These are phyloP conservation scores for Colostygia pectinataria DNA, from an alignment of 2,888 invertebrate genomes.

Conservation along the genomic window DNA sequence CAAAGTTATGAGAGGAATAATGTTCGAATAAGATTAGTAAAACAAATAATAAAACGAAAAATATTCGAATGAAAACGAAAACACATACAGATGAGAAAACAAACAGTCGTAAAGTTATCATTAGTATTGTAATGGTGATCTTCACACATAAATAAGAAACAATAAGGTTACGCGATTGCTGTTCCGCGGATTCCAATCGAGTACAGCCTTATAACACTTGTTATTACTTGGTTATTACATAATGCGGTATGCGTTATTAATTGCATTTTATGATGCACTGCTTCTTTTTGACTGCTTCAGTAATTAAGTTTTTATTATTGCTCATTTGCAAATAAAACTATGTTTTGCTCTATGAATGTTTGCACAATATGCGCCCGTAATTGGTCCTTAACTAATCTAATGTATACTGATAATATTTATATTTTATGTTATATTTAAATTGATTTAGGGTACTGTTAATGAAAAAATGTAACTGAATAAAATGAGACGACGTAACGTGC, in stretches of 20 bases:
- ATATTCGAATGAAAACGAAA: neutral
- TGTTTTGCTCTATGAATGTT: neutral
- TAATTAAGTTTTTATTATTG: slow-evolving; percentile 1
- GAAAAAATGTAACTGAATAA: too few species aligned
- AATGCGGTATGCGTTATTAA: slow-evolving; percentile 8
- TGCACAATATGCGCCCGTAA: too few species aligned
- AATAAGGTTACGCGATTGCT: slow-evolving; percentile 21
- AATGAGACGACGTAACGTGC: too few species aligned
- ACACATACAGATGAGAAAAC: neutral
- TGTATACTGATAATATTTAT: too few species aligned
- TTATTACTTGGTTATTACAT: slow-evolving; percentile 13
- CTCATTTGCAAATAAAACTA: slow-evolving; percentile 4
- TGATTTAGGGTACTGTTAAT: too few species aligned
- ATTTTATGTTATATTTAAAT: too few species aligned
- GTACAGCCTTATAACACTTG: slow-evolving; percentile 6
- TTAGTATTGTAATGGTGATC: slow-evolving; percentile 15
- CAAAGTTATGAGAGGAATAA: too few species aligned
- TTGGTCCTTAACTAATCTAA: too few species aligned
- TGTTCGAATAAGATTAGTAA: too few species aligned
- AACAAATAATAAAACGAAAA: neutral
- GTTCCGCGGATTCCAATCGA: slow-evolving; percentile 8
- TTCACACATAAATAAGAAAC: slow-evolving; percentile 23
- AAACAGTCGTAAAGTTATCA: slow-evolving; percentile 7
- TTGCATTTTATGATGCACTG: slow-evolving; percentile 6
- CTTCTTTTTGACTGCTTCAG: neutral